Evolutionary conservation across 2,113 vertebrate genomes (phyloP), one percentile per base, ranked within the genome.

Genomic region (Antennarius striatus): DNA sequence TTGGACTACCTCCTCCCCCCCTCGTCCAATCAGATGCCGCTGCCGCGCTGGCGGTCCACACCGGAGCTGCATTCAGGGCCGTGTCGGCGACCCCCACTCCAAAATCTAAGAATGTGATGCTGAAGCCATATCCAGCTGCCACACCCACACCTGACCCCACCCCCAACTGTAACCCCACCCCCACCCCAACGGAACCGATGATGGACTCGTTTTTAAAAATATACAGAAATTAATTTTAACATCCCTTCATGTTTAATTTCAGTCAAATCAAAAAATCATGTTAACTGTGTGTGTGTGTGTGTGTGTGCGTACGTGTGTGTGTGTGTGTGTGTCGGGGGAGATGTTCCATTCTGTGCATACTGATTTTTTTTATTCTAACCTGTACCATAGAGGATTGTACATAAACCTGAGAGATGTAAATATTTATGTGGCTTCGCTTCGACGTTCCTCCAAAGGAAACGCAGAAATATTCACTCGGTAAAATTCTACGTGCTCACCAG

Each of bases 331-430:
- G 81, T 43, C 76, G 88, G 68, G 73, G 52, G 86, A 82, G 81
- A 79, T 90, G 92, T 89, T 92, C 81, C 83, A 82, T 86, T 89
- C 82, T 92, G 91, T 87, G 90, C 90, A 78, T 87, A 88, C 80
- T 80, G 87, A 83, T 77, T 83, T 78, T 82, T 81, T 54, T 83
- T 71, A 86, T 89, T 90, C 88, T 91, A 89, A 87, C 91, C 78
- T 80, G 93, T 92, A 83, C 75, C 64, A 91, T 91, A 93, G 87
- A 74, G 90, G 92, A 92, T 92, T 95, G 93, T 92, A 86, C 86
- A 91, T 94, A 93, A 90, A 90, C 90, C 84, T 87, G 89, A 82
- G 85, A 84, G 92, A 91, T 95, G 94, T 94, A 94, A 91, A 94
- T 95, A 94, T 94, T 93, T 85, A 90, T 92, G 78, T 94, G 81